Base-by-base conservation (phyloP, 2,888 invertebrate genomes). In the Criorhina ranunculi region DNA sequence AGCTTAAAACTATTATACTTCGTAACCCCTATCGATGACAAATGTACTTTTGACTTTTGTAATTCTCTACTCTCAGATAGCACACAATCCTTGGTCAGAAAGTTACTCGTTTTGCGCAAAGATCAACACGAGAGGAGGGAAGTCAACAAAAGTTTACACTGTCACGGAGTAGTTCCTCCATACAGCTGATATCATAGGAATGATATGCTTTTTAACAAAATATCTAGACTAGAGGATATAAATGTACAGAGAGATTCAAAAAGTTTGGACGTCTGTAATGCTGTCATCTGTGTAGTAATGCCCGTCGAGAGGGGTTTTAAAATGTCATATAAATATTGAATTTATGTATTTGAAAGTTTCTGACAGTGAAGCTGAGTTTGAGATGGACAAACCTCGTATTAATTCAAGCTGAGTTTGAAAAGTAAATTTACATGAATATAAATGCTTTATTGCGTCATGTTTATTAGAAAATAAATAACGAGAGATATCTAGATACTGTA, bases 71-170 rank as follows among this genome's bases (percentile, higher is more conserved):
- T 12, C 11, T 11, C 73, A 42, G 31, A 59, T 17, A 67, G 46
- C 59, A 33, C 67, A 67, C 51, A 69, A 44, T 49, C 33, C 51
- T 70, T 8, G 62, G 69, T 78, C 55, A 69, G n/a, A 78, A 78
- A 78, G 77, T 78, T 69, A 17, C 62, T 78, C 69, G 37, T 70
- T 62, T 31, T 37, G 29, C 17, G 17, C 51, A 70, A 78, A 70
- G 62, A 70, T 70, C 62, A 69, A 70, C 67, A 51, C 3, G 37
- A 55, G 6, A 19, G 44, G 51, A 24, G 49, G 17, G 31, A 12
- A 78, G 51, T 78, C 77, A 78, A 69, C 70, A 78, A 70, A 78
- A 78, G 46, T 78, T 77, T 78, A 46, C 44, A 57, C 62, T 78
- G 55, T 62, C 69, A 67, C 15, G 53, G 31, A 53, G 40, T 59